phyloP scores from a whole-genome alignment of 1,140 invertebrate genomes.

The Bombus polaris region DNA sequence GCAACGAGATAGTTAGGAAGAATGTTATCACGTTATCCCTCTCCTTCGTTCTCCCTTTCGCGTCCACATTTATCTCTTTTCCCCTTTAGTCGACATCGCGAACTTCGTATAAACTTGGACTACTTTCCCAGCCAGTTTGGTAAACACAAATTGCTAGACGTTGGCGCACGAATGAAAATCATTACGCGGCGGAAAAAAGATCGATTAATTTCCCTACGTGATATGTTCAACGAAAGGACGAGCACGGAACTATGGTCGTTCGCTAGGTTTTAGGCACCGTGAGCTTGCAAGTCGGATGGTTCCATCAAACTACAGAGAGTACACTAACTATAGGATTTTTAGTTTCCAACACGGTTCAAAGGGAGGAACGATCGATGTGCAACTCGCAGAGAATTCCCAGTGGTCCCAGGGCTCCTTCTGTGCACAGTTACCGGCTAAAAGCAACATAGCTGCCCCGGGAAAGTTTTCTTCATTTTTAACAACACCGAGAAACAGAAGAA shows the following conservation, averaged over 20 bases:
- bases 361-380: neutral
- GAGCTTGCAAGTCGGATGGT: neutral
- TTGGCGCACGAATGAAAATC: neutral
- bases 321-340: neutral
- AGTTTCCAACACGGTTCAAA: neutral
- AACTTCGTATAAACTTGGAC: conserved; percentile 62
- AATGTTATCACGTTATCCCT: neutral
- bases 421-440: conserved; percentile 42
- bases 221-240: neutral
- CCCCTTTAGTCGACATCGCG: neutral
- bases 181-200: neutral
- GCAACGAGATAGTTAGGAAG: conserved; percentile 65
- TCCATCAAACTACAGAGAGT: neutral
- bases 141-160: conserved; percentile 68
- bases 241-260: neutral
- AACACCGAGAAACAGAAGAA: conserved; percentile 58
- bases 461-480: conserved; percentile 68
- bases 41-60: neutral
- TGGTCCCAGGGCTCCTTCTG: conserved; percentile 1
- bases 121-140: conserved; percentile 69
- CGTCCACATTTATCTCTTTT: neutral
- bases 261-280: neutral
- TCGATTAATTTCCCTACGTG: conserved; percentile 15
- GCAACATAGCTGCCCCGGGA: conserved; percentile 50
- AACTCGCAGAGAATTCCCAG: conserved; percentile 28